These are phyloP conservation scores for Aplocera efformata DNA, from an alignment of 2,888 invertebrate genomes.

Conservation along the genomic window DNA sequence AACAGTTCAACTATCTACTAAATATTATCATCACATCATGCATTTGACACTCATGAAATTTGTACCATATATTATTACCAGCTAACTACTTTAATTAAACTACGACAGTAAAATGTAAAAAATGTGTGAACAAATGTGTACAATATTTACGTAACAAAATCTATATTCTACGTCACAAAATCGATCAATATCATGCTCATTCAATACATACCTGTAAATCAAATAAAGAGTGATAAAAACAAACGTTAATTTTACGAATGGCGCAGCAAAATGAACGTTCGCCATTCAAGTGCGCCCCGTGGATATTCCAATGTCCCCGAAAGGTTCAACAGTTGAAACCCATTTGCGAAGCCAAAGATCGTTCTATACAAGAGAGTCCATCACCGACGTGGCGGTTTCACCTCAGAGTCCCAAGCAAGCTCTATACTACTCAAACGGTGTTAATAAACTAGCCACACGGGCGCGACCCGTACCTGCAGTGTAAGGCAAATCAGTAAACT, in stretches of 20 bases:
- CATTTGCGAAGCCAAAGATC: slow-evolving; percentile 24
- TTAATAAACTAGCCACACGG: slow-evolving; percentile 43
- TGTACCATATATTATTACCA: no score
- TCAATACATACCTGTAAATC: slow-evolving; percentile 24
- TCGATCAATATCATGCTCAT: slow-evolving; percentile 22
- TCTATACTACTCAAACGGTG: slow-evolving; percentile 57
- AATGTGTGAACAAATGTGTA: no score
- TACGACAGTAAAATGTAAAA: no score
- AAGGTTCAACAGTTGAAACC: slow-evolving; percentile 16
- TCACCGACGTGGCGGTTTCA: slow-evolving; percentile 52
- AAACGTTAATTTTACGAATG: slow-evolving; percentile 26
- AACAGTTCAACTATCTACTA: no score
- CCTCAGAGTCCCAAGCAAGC: slow-evolving; percentile 71
- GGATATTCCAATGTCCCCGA: slow-evolving; percentile 12
- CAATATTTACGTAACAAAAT: no score
- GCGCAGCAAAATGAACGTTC: slow-evolving; percentile 14
- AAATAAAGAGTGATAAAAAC: slow-evolving; percentile 22
- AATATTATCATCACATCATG: no score
- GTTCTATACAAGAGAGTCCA: slow-evolving; percentile 42
- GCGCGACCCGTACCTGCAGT: slow-evolving; percentile 50
- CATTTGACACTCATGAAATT: no score
- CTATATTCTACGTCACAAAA: slow-evolving; percentile 7
- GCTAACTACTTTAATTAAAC: no score
- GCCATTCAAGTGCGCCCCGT: slow-evolving; percentile 13
- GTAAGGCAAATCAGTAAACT: slow-evolving; percentile 64